Percentiles rank a stretch among this genome's conserved stretches.
Conservation (phyloP, 1,140 invertebrate genomes). For the Antheraea pernyi region DNA sequence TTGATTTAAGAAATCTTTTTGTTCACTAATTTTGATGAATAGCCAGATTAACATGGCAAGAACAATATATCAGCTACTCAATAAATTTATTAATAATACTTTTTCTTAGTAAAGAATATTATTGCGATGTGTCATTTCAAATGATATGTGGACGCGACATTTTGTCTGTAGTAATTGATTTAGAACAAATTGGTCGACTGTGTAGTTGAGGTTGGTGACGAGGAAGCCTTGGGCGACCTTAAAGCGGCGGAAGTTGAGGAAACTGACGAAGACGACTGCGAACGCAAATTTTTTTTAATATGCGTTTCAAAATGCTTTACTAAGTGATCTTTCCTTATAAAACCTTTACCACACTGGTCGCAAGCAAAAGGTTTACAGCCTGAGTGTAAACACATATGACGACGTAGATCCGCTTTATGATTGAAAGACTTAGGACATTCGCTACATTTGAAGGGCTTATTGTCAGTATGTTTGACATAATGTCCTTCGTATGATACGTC, state of each 20-base stretch:
- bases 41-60: conserved; percentile 19
- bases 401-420: conserved; percentile 93
- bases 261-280: conserved; percentile 32
- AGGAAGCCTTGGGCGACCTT: conserved; percentile 41
- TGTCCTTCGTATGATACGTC: conserved; percentile 85
- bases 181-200: conserved; percentile 13
- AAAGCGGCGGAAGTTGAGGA: conserved; percentile 22
- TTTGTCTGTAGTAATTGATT: background rate
- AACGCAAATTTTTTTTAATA: conserved; percentile 69
- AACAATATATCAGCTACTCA: background rate
- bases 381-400: conserved; percentile 93
- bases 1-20: background rate
- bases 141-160: conserved; percentile 56
- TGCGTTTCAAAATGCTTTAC: conserved; percentile 95
- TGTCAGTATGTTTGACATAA: conserved; percentile 87
- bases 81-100: background rate
- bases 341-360: conserved; percentile 91
- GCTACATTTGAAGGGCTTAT: conserved; percentile 94
- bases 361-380: conserved; percentile 91
- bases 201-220: conserved; percentile 40
- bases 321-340: conserved; percentile 97
- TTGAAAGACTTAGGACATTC: conserved; percentile 90
- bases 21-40: conserved; percentile 5
- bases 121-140: conserved; percentile 42
- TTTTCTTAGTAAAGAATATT: conserved; percentile 36